Base-by-base conservation (phyloP, 2,113 vertebrate species). In the Aleadryas rufinucha region DNA sequence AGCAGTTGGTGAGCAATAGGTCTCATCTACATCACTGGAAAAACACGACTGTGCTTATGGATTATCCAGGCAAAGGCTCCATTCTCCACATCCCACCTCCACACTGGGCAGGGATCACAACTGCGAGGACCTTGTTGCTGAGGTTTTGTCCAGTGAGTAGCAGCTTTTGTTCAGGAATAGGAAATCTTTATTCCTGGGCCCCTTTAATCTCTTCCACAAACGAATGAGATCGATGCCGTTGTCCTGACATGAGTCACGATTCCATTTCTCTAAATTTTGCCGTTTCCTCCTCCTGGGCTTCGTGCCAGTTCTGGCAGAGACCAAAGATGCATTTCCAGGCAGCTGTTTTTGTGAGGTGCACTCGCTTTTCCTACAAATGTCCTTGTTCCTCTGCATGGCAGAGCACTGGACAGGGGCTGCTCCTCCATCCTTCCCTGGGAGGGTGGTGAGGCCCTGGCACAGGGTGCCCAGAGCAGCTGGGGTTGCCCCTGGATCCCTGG, bases 131-230 rank as follows among this genome's bases (percentile, higher is more conserved):
- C 54, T 68, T 31, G 4, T 10, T 59, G 72, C 68, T 87, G 84
- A 50, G 49, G 10, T 71, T 95, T 66, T 68, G 79, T 39, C 74
- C 84, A 28, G 63, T 33, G 63, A 93, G 80, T 44, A 87, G 61
- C 60, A 74, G 74, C 72, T 77, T 66, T 72, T 75, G 71, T 87
- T 52, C 60, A 91, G 77, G 57, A 95, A 92, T 39, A 90, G 80
- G 84, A 96, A 96, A 95, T 95, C 94, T 96, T 93, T 93, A 50
- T 68, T 84, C 57, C 68, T 69, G 39, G 76, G 79, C 35, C 27
- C 75, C 66, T 95, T 84, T 95, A 81, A 93, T 94, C 76, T 84
- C 49, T 76, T 60, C 44, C 77, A 84, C 84, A 79, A 88, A 78
- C 3, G 61, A 87, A 24, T 1, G 64, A 94, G 90, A 82, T 93